Base-by-base conservation (phyloP, 2,113 vertebrate genomes). In the Neoarius graeffei region DNA sequence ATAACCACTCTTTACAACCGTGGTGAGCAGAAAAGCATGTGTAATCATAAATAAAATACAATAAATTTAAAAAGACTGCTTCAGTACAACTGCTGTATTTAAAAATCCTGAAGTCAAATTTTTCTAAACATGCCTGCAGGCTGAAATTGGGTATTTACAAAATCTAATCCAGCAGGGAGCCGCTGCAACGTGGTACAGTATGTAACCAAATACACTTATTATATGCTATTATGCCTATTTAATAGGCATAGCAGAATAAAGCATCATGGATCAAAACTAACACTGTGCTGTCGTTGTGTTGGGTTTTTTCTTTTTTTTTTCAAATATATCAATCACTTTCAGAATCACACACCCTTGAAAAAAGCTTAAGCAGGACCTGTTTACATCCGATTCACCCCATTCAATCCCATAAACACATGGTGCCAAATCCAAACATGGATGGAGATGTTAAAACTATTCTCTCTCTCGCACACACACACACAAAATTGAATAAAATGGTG, bases 61-160 rank as follows among this genome's bases (percentile, higher is more conserved):
- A 27, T 85, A 19, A 19, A 30, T 11, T 56, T 25, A 71, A 67
- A 50, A 15, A 27, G 23, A 56, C 48, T n/a, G 7, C 7, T 8
- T 84, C 50, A 85, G 66, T 27, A 85, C n/a, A n/a, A 35, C 50
- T 23, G n/a, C 66, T 85, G 66, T 85, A 35, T 84, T 69, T 50
- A 20, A 19, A 69, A 2, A 62, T 27, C 4, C 56, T 50, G 10
- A 83, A 66, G 42, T 17, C 30, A 7, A 77, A 25, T 42, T 50
- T 20, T 0, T 54, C 42, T 67, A 62, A 62, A 62, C 20, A 62
- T 62, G 19, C 23, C 60, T 62, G 7, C 20, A 23, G 64, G 64
- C 9, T 67, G 23, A 62, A 23, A 62, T 62, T 23, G 7, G 19
- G 20, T 23, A 62, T 62, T 62, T 67, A 9, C 23, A 27, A 67